Evolutionary conservation across 2,888 invertebrate species (phyloP), one percentile per base, ranked within the genome.

Genomic region (Lapara coniferarum): DNA sequence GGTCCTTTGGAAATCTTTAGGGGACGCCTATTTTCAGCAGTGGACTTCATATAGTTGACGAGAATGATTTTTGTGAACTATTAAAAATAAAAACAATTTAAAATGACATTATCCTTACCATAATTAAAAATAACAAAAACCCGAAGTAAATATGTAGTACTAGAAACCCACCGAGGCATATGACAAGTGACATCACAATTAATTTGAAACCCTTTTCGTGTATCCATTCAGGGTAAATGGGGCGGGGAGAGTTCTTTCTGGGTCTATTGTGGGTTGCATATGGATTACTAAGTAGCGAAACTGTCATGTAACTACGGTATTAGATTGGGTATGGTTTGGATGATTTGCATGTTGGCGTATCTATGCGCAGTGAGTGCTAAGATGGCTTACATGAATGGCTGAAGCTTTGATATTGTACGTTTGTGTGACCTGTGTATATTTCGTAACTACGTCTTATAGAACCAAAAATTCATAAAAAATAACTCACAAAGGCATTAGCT

Each of bases 121-220:
- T 13, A 10, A 12, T 56, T 10, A 56, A 37, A 56, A 4, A 4
- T 3, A 56, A 56, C 56, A 56, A 56, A 25, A 56, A 10, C 12
- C 10, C 19, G 19, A 12, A 44, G n/a, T 12, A 12, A 46, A 59
- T 16, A 58, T 59, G 16, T 46, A 63, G 19, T 49, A 63, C 76
- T 75, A 77, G 69, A 72, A 74, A 71, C 73, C 71, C 74, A 77
- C 72, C 73, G 72, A 78, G 49, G 77, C 83, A 77, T 77, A 79
- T 83, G 84, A 88, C 86, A 84, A 81, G 82, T 83, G 87, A 89
- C 86, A 85, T 86, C 82, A 84, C 87, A 85, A 89, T 88, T 87
- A 88, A 85, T 82, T 81, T 70, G 71, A 77, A 83, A 87, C 88
- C 88, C 87, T 86, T 89, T 87, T 86, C 85, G 84, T 81, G 78